Evolutionary conservation across 2,797 vertebrate genomes (phyloP).

Genomic region (Mycteria americana): DNA sequence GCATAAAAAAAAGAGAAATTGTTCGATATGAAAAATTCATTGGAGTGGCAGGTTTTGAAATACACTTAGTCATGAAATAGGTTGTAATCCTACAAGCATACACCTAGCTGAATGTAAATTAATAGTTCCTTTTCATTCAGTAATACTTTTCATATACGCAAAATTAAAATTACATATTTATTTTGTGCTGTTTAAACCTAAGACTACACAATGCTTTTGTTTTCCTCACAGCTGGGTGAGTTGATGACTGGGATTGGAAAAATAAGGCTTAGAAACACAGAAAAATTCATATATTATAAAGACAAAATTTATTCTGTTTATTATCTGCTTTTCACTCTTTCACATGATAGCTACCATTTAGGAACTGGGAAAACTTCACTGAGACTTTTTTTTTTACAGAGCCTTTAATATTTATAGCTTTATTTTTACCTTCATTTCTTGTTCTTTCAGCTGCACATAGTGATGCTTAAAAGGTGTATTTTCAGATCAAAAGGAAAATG

Average conservation of each 20-base stretch:
- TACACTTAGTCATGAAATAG: not conserved
- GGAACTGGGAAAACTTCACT: not conserved
- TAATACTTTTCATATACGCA: not conserved
- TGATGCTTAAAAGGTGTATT: not conserved
- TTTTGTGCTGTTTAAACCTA: not conserved
- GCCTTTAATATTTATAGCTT: not conserved
- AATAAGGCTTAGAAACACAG: not conserved
- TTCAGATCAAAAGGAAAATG: conserved; percentile 24
- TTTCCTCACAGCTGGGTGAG: not conserved
- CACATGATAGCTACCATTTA: not conserved
- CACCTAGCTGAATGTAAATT: not conserved
- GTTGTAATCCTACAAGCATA: not conserved
- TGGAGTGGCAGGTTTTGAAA: not conserved
- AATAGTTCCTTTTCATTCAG: not conserved
- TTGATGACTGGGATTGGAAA: not conserved
- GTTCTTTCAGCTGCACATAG: not conserved
- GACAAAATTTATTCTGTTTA: not conserved
- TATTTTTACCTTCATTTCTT: not conserved
- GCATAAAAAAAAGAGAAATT: not conserved
- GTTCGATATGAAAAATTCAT: not conserved
- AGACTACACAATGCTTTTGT: not conserved
- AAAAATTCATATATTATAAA: not conserved
- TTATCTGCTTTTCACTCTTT: not conserved
- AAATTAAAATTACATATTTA: not conserved
- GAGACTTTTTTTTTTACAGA: not conserved